Evolutionary conservation across 2,888 invertebrate species (phyloP).

Genomic region (Allacma fusca): DNA sequence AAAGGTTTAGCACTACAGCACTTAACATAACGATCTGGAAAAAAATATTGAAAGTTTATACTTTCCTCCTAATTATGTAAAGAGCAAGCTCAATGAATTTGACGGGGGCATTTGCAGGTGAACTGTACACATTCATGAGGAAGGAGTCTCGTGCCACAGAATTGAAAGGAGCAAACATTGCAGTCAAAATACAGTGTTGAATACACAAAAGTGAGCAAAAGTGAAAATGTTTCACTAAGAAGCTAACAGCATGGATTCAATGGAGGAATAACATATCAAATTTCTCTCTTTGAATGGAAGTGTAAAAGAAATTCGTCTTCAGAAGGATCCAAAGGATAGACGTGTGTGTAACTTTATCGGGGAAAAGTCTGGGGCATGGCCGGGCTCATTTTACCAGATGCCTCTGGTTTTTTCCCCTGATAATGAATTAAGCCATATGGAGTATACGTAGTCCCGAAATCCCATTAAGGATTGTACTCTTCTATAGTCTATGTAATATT

Average conservation of each 20-base stretch:
- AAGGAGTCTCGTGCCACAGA: neutral
- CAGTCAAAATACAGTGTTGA: neutral
- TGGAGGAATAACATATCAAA: slow-evolving; percentile 9
- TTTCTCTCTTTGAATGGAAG: neutral
- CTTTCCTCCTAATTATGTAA: neutral
- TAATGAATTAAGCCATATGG: slow-evolving; percentile 14
- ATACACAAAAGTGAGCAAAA: neutral
- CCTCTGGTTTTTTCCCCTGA: neutral
- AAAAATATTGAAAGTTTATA: neutral
- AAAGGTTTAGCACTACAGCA: neutral
- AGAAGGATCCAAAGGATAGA: neutral
- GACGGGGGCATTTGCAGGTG: neutral
- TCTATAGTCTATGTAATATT: neutral
- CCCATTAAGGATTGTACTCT: neutral
- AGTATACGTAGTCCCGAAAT: neutral
- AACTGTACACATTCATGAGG: neutral
- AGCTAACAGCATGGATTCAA: neutral
- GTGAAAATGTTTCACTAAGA: slow-evolving; percentile 1
- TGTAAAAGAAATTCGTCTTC: slow-evolving; percentile 18
- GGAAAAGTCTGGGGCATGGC: slow-evolving; percentile 6
- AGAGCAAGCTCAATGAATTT: neutral
- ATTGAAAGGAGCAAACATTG: slow-evolving; percentile 2
- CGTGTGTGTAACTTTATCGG: slow-evolving; percentile 26
- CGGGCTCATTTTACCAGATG: slow-evolving; percentile 25
- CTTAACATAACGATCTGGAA: neutral